These are phyloP conservation scores for Plodia interpunctella DNA, from an alignment of 1,140 invertebrate species.

Conservation along the genomic window DNA sequence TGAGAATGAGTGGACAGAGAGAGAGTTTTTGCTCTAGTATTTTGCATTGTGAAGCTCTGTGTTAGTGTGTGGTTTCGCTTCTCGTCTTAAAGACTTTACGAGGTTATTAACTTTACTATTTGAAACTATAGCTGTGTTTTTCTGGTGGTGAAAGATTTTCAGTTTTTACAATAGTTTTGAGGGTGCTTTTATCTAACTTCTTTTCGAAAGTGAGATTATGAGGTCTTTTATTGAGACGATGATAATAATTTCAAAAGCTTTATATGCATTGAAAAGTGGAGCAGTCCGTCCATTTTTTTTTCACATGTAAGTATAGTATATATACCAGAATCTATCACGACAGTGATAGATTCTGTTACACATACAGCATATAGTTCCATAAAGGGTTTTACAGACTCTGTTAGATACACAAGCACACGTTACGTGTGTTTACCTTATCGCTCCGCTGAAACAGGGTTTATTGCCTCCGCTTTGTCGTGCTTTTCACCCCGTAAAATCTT, in stretches of 20 bases:
- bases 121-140: not conserved
- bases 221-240: not conserved
- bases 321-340: not conserved
- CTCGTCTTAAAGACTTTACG: not conserved
- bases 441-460: conserved; percentile 47
- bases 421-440: conserved; percentile 37
- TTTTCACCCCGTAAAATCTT: conserved; percentile 44
- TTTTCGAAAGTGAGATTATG: not conserved
- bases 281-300: too few relatives aligned
- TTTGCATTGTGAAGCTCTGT: too few relatives aligned
- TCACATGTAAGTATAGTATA: too few relatives aligned
- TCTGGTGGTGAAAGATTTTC: not conserved
- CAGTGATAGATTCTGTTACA: not conserved
- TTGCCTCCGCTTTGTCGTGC: conserved; percentile 44
- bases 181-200: not conserved
- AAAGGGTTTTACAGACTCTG: conserved; percentile 8
- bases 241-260: not conserved
- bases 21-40: not conserved
- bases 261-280: too few relatives aligned
- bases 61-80: not conserved
- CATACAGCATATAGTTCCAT: not conserved
- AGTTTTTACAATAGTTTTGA: not conserved
- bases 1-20: not conserved
- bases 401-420: conserved; percentile 22
- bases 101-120: not conserved